phyloP scores from a whole-genome alignment of 2,888 invertebrate species.

The Venusia cambrica region DNA sequence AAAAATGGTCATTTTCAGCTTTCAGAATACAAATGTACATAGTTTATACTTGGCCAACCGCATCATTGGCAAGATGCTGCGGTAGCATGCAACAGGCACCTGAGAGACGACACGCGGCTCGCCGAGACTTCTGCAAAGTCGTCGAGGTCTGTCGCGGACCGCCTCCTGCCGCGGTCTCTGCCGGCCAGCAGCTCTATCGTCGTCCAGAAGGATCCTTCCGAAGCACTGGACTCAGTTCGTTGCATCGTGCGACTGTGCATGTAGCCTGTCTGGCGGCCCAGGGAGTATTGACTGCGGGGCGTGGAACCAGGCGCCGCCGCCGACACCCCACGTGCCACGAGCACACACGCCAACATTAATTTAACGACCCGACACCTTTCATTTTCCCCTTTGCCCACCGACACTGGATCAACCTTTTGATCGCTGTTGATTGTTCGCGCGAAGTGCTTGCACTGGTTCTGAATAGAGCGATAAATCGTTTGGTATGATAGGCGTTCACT shows the following conservation, averaged over 20 bases:
- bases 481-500: constrained; percentile 8
- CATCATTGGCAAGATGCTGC: constrained; percentile 10
- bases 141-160: constrained; percentile 68
- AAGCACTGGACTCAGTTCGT: constrained; percentile 63
- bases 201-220: constrained; percentile 81
- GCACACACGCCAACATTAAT: constrained; percentile 75
- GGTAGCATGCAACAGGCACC: constrained; percentile 42
- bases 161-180: constrained; percentile 66
- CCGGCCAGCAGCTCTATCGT: constrained; percentile 82
- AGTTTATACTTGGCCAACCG: too few species aligned
- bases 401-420: constrained; percentile 40
- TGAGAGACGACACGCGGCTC: constrained; percentile 59
- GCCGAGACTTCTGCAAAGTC: constrained; percentile 47
- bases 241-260: constrained; percentile 61
- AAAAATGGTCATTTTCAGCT: too few species aligned
- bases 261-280: constrained; percentile 53
- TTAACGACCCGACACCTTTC: constrained; percentile 56
- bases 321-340: constrained; percentile 52
- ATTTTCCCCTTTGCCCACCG: constrained; percentile 37
- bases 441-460: constrained; percentile 17
- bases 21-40: too few species aligned
- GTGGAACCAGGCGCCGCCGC: constrained; percentile 43
- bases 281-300: constrained; percentile 75
- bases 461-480: constrained; percentile 11
- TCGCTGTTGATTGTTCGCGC: constrained; percentile 35